Percentiles rank a stretch among this genome's conserved stretches.
Conservation (phyloP, 2,113 vertebrate genomes). For the Myrmecobius fasciatus region DNA sequence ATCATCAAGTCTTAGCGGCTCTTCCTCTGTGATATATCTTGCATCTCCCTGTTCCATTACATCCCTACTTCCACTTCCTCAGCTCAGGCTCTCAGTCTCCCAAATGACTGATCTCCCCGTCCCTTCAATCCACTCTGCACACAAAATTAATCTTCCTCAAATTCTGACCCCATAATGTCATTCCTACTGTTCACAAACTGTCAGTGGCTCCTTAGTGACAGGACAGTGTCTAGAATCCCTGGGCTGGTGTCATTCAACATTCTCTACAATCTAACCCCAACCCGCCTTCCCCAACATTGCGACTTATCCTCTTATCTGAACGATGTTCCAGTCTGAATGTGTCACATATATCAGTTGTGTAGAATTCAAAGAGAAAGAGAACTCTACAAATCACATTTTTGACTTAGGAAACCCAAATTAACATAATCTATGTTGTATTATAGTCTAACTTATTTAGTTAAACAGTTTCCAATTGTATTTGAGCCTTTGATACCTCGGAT, state of each 20-base stretch:
- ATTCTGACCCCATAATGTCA: background rate
- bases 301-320: background rate
- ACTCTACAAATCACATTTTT: background rate
- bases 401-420: background rate
- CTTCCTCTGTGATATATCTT: background rate
- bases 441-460: background rate
- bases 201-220: background rate
- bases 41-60: background rate
- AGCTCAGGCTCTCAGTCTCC: background rate
- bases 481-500: background rate
- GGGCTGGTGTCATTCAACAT: background rate
- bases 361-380: background rate
- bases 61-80: background rate
- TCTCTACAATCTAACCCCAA: background rate
- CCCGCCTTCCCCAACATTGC: background rate
- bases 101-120: background rate
- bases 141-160: background rate
- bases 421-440: background rate
- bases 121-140: background rate
- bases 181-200: background rate
- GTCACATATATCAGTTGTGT: background rate
- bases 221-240: background rate
- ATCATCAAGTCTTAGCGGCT: background rate
- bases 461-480: background rate
- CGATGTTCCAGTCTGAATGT: background rate